phyloP scores from a whole-genome alignment of 1,140 invertebrate genomes.

The Heliconius nattereri region DNA sequence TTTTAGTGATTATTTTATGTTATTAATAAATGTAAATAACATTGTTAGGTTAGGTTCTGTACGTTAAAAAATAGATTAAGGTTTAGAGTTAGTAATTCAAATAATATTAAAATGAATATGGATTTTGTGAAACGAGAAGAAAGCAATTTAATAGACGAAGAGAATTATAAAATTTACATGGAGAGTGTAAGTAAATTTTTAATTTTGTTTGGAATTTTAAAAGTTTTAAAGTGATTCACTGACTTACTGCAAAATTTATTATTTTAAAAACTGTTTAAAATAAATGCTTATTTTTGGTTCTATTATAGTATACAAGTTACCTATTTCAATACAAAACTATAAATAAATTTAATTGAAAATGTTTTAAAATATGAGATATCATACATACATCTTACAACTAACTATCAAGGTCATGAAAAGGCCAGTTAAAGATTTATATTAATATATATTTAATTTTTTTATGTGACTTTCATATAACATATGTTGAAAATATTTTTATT shows the following conservation, averaged over 20 bases:
- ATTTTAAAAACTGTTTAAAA: not conserved
- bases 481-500: not conserved
- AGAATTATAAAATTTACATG: conserved; percentile 65
- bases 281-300: not conserved
- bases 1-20: conserved; percentile 52
- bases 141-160: conserved; percentile 63
- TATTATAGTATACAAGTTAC: not conserved
- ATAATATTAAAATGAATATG: conserved; percentile 51
- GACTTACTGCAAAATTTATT: not conserved
- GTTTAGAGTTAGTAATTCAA: conserved; percentile 40
- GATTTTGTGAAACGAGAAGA: conserved; percentile 75
- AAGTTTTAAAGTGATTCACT: conserved; percentile 4
- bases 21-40: conserved; percentile 48
- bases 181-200: conserved; percentile 60
- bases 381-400: not conserved
- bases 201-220: conserved; percentile 27
- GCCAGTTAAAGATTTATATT: not conserved
- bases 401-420: conserved; percentile 12
- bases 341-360: not conserved
- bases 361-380: not conserved
- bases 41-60: conserved; percentile 60
- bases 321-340: not conserved
- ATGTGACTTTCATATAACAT: not conserved
- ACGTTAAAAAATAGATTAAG: conserved; percentile 49
- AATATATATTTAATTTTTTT: not conserved